These are phyloP conservation scores for Epirrhoe tristata DNA, from an alignment of 2,888 invertebrate species.

Conservation along the genomic window DNA sequence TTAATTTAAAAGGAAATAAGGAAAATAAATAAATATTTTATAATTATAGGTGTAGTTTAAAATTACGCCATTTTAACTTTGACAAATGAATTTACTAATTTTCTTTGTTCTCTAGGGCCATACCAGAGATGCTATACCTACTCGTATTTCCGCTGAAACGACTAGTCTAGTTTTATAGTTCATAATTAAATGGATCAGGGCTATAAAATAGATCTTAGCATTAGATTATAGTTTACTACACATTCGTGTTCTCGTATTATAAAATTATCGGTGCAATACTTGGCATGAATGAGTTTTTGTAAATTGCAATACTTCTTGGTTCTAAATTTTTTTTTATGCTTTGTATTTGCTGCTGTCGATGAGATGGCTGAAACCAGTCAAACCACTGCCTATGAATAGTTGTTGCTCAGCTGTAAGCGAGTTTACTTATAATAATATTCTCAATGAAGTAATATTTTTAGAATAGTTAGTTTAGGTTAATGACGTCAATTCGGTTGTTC, in stretches of 20 bases:
- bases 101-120: background rate
- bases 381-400: slow-evolving; percentile 67
- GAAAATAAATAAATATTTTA: too few relatives aligned
- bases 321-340: slow-evolving; percentile 53
- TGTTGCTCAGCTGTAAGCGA: slow-evolving; percentile 55
- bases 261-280: slow-evolving; percentile 64
- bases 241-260: slow-evolving; percentile 23
- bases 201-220: background rate
- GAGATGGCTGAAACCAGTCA: slow-evolving; percentile 70
- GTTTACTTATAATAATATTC: slow-evolving; percentile 69
- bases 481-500: too few relatives aligned
- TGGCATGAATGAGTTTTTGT: slow-evolving; percentile 51
- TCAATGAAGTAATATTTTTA: slow-evolving; percentile 49
- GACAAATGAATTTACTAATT: too few relatives aligned
- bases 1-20: too few relatives aligned
- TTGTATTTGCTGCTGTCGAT: slow-evolving; percentile 45
- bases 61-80: too few relatives aligned
- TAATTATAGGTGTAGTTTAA: too few relatives aligned
- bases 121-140: background rate
- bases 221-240: slow-evolving; percentile 5
- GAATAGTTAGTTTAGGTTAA: background rate
- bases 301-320: slow-evolving; percentile 38
- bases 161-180: background rate
- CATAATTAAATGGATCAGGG: background rate
- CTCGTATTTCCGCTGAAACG: background rate